Evolutionary conservation across 2,797 vertebrate genomes (phyloP), one percentile per base, ranked within the genome.

Genomic region (Neopelma chrysocephalum): DNA sequence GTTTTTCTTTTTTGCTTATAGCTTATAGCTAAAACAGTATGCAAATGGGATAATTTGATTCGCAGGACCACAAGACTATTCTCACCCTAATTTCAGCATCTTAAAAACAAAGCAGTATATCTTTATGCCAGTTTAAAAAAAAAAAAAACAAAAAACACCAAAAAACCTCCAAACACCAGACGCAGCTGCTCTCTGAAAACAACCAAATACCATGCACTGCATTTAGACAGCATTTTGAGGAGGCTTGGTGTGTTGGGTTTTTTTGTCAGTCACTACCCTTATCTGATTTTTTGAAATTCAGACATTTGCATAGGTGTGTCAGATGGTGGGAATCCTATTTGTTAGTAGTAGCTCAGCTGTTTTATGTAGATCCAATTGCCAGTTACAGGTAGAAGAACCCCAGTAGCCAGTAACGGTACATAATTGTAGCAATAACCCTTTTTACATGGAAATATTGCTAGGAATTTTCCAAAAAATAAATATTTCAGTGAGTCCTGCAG

Each of bases 171-270:
- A n/a, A 56, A 56, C 54, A 32, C 5, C 1, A 79, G 15, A 51
- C 29, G 36, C 31, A 79, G 14, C 23, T 87, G 11, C 21, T 88
- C 2, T 75, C 47, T 47, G 54, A 87, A 36, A 86, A 42, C 34
- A 79, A 77, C 26, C 15, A 62, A 81, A 81, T 79, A 70, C n/a
- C 47, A 58, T 3, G 29, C 22, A 43, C 42, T 87, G 12, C 18
- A 65, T 73, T 86, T 38, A 61, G 34, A 32, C 34, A 84, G 38
- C 2, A 23, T 71, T 88, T 66, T 7, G 0, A 13, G 11, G 3
- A 5, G 8, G 2, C 12, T 61, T 19, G 12, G 4, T 50, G 42
- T 4, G 2, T 58, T 38, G 14, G 34, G 3, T 0, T 0, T 25
- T 43, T 82, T 62, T 60, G 10, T 62, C n/a, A 51, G 22, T 84